Evolutionary conservation across 2,113 vertebrate species (phyloP).

Genomic region (Triplophysa tibetana): DNA sequence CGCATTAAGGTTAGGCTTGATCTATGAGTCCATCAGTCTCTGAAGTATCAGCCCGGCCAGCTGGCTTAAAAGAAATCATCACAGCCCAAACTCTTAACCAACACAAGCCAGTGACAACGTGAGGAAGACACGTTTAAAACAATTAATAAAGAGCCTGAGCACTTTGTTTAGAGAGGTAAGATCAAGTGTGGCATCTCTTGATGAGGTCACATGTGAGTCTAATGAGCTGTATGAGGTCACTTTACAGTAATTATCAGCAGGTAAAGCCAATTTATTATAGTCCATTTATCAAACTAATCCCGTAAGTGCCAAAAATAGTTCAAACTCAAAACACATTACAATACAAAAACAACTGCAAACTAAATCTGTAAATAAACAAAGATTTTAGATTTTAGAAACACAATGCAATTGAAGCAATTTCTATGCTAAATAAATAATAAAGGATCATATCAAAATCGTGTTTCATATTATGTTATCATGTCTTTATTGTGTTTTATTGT

Average conservation of each 20-base stretch:
- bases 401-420: too few relatives aligned
- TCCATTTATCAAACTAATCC: background rate
- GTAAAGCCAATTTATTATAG: conserved; percentile 1
- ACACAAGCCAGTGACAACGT: background rate
- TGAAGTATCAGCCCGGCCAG: conserved; percentile 56
- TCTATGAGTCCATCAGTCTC: conserved; percentile 64
- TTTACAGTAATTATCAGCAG: conserved; percentile 21
- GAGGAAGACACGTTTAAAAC: conserved; percentile 3
- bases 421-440: too few relatives aligned
- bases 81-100: conserved; percentile 1
- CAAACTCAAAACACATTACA: too few relatives aligned
- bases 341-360: too few relatives aligned
- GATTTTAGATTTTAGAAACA: too few relatives aligned
- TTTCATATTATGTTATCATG: too few relatives aligned
- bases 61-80: conserved; percentile 54
- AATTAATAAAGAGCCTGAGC: conserved; percentile 7
- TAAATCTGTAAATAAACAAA: too few relatives aligned
- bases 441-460: too few relatives aligned
- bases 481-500: too few relatives aligned
- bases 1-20: conserved; percentile 67
- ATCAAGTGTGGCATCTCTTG: conserved; percentile 8
- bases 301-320: too few relatives aligned
- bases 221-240: background rate
- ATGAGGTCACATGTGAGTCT: conserved; percentile 5
- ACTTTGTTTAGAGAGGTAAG: background rate